These are phyloP conservation scores for Cyclopterus lumpus DNA, from an alignment of 2,797 vertebrate species.

Conservation along the genomic window DNA sequence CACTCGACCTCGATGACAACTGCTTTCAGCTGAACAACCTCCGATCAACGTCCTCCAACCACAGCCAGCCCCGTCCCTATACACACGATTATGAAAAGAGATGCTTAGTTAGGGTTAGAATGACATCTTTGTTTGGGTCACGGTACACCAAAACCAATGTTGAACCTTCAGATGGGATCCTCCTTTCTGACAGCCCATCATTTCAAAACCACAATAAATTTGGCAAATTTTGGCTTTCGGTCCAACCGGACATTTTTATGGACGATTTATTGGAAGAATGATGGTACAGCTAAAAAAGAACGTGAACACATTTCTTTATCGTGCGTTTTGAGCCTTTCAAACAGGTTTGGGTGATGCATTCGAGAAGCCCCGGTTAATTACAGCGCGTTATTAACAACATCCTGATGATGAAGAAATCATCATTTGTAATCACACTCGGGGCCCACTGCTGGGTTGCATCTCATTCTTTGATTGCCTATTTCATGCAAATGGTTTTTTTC, in stretches of 20 bases:
- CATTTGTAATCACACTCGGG: conserved; percentile 19
- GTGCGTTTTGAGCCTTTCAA: conserved; percentile 4
- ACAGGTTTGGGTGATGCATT: conserved; percentile 3
- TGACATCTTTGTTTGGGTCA: neutral
- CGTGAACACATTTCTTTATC: neutral
- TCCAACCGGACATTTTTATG: neutral
- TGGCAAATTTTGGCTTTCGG: no score
- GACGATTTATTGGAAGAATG: neutral
- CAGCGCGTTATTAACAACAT: conserved; percentile 1
- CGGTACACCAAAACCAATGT: neutral
- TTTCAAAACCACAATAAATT: no score
- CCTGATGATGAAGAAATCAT: conserved; percentile 34
- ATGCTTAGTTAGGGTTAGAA: neutral
- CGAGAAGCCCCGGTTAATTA: conserved; percentile 23
- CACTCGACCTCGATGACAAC: neutral
- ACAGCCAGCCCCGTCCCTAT: neutral
- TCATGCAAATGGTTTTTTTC: neutral
- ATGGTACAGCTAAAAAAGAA: neutral
- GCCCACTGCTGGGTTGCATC: conserved; percentile 4
- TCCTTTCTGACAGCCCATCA: no score
- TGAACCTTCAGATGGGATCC: neutral
- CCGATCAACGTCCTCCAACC: neutral
- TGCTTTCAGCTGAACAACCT: neutral
- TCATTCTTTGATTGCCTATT: conserved; percentile 6
- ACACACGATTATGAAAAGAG: neutral